Base-by-base conservation (phyloP, 2,797 vertebrate species). In the Sphaeramia orbicularis region DNA sequence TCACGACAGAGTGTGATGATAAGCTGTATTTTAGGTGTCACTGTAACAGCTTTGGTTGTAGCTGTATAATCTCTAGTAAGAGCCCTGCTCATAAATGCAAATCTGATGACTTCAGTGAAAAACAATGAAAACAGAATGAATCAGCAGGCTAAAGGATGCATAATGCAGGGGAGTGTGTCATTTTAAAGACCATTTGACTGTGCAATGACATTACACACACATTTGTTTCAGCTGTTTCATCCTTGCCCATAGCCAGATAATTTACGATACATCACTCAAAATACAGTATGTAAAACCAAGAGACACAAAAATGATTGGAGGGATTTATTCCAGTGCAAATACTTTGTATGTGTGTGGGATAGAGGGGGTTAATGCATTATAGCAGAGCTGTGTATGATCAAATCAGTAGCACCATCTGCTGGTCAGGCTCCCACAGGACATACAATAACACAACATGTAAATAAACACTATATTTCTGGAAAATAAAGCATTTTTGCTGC, bases 321-420 rank as follows among this genome's bases (percentile, higher is more conserved):
- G 47, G 12, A 75, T 89, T 90, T 83, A 88, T 86, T 86, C 60
- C 52, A 65, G 55, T 38, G 70, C 37, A 81, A 84, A 78, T 58
- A 82, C 51, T 62, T 59, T 54, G 30, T 41, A 51, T 27, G 59
- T 52, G 44, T 74, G 69, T 44, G 50, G 4, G 10, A 30, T 74
- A 27, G 3, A 35, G 80, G 83, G 88, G 81, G 54, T 56, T 59
- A 76, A 80, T 80, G 80, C 49, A 62, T 45, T 53, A 36, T 67
- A 42, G 37, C 58, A 35, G 47, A 50, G 45, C 42, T 41, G 21
- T 38, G 24, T 15, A 55, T 63, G 18, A 64, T 72, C 47, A 52
- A 52, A 56, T 64, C 62, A 42, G 51, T 67, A 80, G 86, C 88
- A 24, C 90, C 92, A 89, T 63, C 91, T 93, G 81, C 87, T 91